Conservation (phyloP, 2,888 invertebrate genomes). For the Embidobia sp. region DNA sequence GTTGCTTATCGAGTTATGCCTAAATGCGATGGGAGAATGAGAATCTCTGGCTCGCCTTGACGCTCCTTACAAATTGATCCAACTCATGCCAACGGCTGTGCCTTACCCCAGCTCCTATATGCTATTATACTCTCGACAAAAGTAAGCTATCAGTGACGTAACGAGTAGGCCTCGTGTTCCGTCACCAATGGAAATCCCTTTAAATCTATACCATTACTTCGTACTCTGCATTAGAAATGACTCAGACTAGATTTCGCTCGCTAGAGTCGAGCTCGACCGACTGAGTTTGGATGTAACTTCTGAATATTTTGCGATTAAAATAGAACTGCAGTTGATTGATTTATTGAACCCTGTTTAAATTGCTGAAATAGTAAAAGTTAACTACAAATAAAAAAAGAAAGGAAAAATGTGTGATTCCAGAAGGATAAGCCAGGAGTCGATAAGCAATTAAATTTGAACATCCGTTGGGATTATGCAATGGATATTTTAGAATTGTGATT, state of each 20-base stretch:
- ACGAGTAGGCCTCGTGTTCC: conserved; percentile 38
- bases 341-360: too few relatives aligned
- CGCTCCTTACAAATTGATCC: conserved; percentile 79
- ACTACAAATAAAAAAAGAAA: too few relatives aligned
- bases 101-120: conserved; percentile 59
- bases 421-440: too few relatives aligned
- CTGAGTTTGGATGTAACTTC: too few relatives aligned
- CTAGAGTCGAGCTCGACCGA: too few relatives aligned
- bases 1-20: conserved; percentile 48
- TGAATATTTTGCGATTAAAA: too few relatives aligned
- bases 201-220: conserved; percentile 35
- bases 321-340: too few relatives aligned
- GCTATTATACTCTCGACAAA: conserved; percentile 56
- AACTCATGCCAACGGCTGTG: conserved; percentile 69
- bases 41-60: conserved; percentile 78
- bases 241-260: conserved; percentile 1
- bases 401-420: too few relatives aligned
- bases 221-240: neutral
- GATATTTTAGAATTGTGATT: too few relatives aligned
- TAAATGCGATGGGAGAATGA: conserved; percentile 65
- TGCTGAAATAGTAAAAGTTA: too few relatives aligned
- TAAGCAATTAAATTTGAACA: too few relatives aligned
- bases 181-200: conserved; percentile 53
- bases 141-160: conserved; percentile 60
- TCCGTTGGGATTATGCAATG: too few relatives aligned